Evolutionary conservation across 2,888 invertebrate species (phyloP), one percentile per base, ranked within the genome.

Genomic region (Pimpla rufipes): DNA sequence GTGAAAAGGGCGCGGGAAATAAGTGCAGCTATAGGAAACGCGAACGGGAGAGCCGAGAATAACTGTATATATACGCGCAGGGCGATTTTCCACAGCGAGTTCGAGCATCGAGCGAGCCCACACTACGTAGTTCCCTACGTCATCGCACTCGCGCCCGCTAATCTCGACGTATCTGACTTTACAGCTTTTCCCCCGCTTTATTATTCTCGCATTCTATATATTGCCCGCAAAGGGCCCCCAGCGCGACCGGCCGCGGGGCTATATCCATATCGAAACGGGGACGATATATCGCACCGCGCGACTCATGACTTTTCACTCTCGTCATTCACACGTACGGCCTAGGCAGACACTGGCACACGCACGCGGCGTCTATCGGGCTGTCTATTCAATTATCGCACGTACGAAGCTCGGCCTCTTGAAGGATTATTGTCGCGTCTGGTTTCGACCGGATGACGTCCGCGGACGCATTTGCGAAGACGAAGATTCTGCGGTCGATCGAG

Each of bases 341-440:
- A 64, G 10, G 11, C 16, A 10, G 13, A 55, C 23, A 55, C n/a
- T 16, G 59, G 4, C 21, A 75, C 40, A 66, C 47, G 21, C 35
- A 5, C 40, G 11, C 40, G 50, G 62, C 70, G 64, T 40, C 59
- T 47, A 59, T 68, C 55, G 55, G n/a, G 29, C 45, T 70, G 64
- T 68, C 71, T 52, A 47, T 62, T 50, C 47, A 62, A 71, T 70
- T 78, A 78, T 59, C 7, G 59, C 64, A 47, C 47, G 23, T 45
- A 29, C 40, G n/a, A 16, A 29, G 29, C 16, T n/a, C 2, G 8
- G 16, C 4, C 47, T 47, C 21, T 13, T 11, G 42, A 21, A 23
- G 42, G 57, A 71, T 57, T 35, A 45, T 59, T 57, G n/a, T 29
- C 21, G 16, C 59, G 42, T 29, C 52, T 70, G 52, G 29, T 16